A percentile compares a stretch with the other conserved stretches of the same genome.
phyloP scores from a whole-genome alignment of 1,140 invertebrate species.

The Macrosteles quadrilineatus region DNA sequence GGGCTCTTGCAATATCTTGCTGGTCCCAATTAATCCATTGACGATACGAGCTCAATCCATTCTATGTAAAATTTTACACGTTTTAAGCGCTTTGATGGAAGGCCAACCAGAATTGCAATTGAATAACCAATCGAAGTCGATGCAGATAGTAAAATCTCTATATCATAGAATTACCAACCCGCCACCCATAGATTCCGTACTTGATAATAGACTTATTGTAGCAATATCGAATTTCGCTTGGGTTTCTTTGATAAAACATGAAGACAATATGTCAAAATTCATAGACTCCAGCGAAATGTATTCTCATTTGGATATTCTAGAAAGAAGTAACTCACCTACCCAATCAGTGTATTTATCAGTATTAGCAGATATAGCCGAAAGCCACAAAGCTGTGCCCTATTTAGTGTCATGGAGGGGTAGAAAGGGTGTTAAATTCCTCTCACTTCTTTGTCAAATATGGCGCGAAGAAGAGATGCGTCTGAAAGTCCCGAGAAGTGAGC shows the following conservation, averaged over 20 bases:
- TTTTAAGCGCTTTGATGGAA: neutral
- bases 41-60: neutral
- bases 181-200: neutral
- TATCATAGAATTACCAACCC: neutral
- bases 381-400: neutral
- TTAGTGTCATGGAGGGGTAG: conserved; percentile 1
- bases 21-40: neutral
- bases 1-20: neutral
- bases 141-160: neutral
- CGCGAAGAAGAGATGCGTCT: neutral
- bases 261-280: neutral
- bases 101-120: neutral
- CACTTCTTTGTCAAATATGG: neutral
- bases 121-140: neutral
- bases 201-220: conserved; percentile 2
- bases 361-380: neutral
- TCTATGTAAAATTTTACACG: neutral
- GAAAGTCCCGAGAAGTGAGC: neutral
- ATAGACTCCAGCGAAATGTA: neutral
- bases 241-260: neutral
- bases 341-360: neutral
- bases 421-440: neutral
- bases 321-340: neutral
- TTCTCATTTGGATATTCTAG: conserved; percentile 4
- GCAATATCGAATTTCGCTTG: neutral